Conservation (phyloP, 2,113 vertebrate genomes). For the Microcebus jonahi region DNA sequence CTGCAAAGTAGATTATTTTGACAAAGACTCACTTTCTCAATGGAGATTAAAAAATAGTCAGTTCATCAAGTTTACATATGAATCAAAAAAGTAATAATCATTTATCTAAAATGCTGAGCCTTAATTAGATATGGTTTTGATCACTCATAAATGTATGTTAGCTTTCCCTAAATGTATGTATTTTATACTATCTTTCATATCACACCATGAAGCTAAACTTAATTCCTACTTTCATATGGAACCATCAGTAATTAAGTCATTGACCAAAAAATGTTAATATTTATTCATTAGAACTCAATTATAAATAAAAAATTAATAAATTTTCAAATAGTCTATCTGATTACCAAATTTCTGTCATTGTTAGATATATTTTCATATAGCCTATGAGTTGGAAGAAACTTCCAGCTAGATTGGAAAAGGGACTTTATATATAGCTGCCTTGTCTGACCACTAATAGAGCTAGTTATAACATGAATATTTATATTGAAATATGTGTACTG, state of each 20-base stretch:
- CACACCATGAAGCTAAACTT: neutral
- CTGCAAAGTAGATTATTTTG: neutral
- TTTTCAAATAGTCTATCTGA: neutral
- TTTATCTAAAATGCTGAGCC: neutral
- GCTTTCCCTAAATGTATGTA: neutral
- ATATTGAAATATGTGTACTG: neutral
- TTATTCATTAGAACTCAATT: neutral
- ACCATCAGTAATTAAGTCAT: neutral
- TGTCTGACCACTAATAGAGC: neutral
- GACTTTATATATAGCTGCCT: neutral
- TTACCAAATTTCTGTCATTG: neutral
- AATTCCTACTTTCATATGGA: neutral
- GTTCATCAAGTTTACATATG: neutral
- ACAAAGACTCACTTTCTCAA: neutral
- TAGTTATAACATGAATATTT: neutral
- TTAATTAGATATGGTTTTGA: neutral
- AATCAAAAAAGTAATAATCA: neutral
- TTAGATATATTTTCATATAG: neutral
- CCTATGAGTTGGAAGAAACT: neutral
- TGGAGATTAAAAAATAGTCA: neutral
- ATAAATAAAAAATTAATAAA: conserved; percentile 32
- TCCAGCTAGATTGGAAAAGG: neutral
- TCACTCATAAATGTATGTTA: neutral
- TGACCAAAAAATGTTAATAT: neutral
- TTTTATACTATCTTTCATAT: neutral